Percentiles rank a stretch among this genome's conserved stretches.
Evolutionary conservation across 2,113 vertebrate genomes (phyloP).

Genomic region (Barnardius zonarius): DNA sequence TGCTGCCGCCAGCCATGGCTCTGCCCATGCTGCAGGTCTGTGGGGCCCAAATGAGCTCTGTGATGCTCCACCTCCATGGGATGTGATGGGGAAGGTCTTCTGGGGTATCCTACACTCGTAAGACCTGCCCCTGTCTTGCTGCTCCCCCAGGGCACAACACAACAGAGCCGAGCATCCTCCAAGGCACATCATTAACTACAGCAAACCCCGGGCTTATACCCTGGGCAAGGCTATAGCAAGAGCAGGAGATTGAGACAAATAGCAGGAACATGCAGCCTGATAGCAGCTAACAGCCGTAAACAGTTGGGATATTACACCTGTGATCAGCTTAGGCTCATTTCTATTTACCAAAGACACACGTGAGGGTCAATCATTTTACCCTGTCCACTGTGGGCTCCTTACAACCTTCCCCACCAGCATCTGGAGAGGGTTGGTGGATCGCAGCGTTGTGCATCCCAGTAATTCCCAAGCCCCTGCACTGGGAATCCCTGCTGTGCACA

Average conservation of each 20-base stretch:
- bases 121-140: background rate
- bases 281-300: background rate
- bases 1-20: background rate
- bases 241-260: background rate
- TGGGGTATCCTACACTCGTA: background rate
- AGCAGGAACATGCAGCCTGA: background rate
- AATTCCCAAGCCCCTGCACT: background rate
- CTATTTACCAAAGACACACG: background rate
- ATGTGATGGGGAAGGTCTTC: background rate
- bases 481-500: no score
- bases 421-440: background rate
- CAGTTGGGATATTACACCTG: background rate
- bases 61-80: background rate
- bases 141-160: background rate
- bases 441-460: background rate
- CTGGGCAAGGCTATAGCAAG: background rate
- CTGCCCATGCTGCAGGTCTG: background rate
- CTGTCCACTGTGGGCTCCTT: background rate
- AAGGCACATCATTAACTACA: background rate
- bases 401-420: background rate
- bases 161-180: rapidly evolving
- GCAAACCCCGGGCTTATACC: background rate
- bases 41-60: background rate
- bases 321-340: background rate
- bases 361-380: background rate